Evolutionary conservation across 1,140 invertebrate genomes (phyloP).

Genomic region (Lethocerus indicus): DNA sequence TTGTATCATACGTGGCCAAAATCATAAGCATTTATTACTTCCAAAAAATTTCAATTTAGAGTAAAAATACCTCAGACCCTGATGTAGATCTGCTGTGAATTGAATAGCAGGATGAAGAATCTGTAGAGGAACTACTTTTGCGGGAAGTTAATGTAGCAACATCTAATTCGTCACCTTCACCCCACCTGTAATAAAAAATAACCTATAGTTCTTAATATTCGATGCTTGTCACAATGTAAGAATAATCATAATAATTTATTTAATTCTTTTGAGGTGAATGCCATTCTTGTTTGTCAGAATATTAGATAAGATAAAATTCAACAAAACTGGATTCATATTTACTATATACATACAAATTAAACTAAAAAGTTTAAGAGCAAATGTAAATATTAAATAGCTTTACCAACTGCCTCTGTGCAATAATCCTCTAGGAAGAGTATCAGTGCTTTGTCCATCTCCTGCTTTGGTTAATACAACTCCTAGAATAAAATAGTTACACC

Average conservation of each 20-base stretch:
- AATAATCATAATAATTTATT: too few relatives aligned
- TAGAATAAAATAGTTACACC: constrained; percentile 1
- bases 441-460: constrained; percentile 5
- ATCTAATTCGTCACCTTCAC: constrained; percentile 15
- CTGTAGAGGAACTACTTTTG: constrained; percentile 42
- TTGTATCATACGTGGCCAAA: too few relatives aligned
- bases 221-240: neutral
- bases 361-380: too few relatives aligned
- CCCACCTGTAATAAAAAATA: constrained; percentile 13
- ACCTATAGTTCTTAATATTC: neutral
- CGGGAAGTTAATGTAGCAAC: constrained; percentile 21
- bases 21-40: too few relatives aligned
- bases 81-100: constrained; percentile 36
- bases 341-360: too few relatives aligned
- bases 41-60: neutral
- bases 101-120: constrained; percentile 38
- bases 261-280: too few relatives aligned
- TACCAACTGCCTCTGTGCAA: constrained; percentile 16
- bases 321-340: too few relatives aligned
- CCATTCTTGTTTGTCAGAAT: too few relatives aligned
- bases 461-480: constrained; percentile 12
- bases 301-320: too few relatives aligned
- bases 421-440: constrained; percentile 7
- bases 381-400: too few relatives aligned
- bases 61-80: constrained; percentile 21